Percentiles rank a stretch among this genome's conserved stretches.
These are phyloP conservation scores for Acanthochromis polyacanthus DNA, from an alignment of 2,113 vertebrate species.

Conservation along the genomic window DNA sequence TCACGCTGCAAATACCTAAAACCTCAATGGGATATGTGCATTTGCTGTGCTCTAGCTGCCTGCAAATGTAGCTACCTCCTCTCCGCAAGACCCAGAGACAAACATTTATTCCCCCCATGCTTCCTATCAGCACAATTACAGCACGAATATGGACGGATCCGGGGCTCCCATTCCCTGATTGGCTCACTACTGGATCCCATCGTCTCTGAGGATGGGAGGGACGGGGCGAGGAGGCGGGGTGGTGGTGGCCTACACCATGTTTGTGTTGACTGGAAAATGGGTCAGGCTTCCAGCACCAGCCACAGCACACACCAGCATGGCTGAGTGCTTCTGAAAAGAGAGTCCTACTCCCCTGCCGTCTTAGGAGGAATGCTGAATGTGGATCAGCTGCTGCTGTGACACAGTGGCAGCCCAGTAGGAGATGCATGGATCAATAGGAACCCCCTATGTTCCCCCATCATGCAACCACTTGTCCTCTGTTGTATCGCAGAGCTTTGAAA, in stretches of 20 bases:
- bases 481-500: constrained; percentile 36
- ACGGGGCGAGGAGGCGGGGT: background rate
- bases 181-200: constrained; percentile 24
- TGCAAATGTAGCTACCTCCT: constrained; percentile 7
- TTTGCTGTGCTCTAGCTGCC: background rate
- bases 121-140: constrained; percentile 21
- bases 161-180: constrained; percentile 1
- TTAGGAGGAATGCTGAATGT: constrained; percentile 27
- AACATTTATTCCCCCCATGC: background rate
- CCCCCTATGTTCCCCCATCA: constrained; percentile 21
- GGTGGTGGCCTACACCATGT: constrained; percentile 23
- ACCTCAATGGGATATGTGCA: background rate
- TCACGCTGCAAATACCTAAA: background rate
- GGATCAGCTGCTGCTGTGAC: constrained; percentile 45
- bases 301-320: constrained; percentile 51
- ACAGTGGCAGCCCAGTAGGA: constrained; percentile 43
- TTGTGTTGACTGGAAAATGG: constrained; percentile 68
- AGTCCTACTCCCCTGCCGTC: constrained; percentile 17
- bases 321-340: constrained; percentile 57
- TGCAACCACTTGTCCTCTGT: constrained; percentile 35
- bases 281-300: constrained; percentile 64
- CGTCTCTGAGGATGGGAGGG: constrained; percentile 1
- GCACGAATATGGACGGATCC: constrained; percentile 15
- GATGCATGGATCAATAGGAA: constrained; percentile 43
- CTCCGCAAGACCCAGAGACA: background rate